phyloP scores from a whole-genome alignment of 2,888 invertebrate genomes.

The Saturnia japonica region DNA sequence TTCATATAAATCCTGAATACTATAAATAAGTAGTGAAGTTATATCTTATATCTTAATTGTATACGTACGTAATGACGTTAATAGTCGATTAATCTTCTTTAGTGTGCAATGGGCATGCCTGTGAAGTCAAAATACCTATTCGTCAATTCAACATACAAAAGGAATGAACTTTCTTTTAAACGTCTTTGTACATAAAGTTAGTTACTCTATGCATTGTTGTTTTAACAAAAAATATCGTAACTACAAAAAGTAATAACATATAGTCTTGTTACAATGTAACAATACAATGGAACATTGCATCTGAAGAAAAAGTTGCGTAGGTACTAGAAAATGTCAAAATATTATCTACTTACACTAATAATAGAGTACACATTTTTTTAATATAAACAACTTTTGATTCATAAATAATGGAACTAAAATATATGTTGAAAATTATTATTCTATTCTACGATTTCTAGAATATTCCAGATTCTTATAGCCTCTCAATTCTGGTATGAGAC shows the following conservation, averaged over 20 bases:
- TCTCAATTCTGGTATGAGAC: too few relatives aligned
- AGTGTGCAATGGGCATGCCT: neutral
- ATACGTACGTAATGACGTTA: neutral
- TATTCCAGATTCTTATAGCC: too few relatives aligned
- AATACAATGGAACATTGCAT: neutral
- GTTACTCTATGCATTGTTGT: neutral
- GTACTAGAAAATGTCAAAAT: neutral
- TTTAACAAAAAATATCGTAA: neutral
- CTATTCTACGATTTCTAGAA: too few relatives aligned
- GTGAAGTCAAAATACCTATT: conserved; percentile 20
- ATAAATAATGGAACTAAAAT: too few relatives aligned
- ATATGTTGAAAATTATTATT: too few relatives aligned
- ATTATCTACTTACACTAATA: neutral
- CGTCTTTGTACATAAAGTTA: neutral
- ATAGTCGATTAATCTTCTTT: conserved; percentile 19
- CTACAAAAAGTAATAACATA: neutral
- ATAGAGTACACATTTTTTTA: too few relatives aligned
- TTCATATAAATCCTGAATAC: neutral
- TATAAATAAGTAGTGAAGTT: neutral
- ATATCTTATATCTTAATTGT: conserved; percentile 8
- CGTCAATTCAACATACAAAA: conserved; percentile 13
- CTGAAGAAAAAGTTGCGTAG: neutral
- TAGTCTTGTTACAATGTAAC: neutral
- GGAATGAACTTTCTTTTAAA: conserved; percentile 7
- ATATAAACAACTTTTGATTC: too few relatives aligned